Conservation (phyloP, 2,888 invertebrate species). For the Teleiodes luculella region DNA sequence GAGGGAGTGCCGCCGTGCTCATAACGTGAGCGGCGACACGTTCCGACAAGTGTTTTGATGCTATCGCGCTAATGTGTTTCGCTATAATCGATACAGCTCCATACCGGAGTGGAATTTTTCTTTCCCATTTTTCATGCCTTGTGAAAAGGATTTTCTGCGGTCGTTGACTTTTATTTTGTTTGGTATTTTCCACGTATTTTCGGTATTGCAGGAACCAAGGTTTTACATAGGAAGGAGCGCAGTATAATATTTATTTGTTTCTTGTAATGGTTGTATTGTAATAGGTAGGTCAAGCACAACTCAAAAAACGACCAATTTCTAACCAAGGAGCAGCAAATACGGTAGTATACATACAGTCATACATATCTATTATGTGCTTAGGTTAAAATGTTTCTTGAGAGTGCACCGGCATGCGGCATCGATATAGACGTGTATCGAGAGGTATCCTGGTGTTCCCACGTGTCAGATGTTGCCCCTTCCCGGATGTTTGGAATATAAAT, state of each 20-base stretch:
- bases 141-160: slow-evolving; percentile 30
- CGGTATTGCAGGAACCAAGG: no score
- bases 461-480: slow-evolving; percentile 27
- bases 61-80: slow-evolving; percentile 60
- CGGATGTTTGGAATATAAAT: slow-evolving; percentile 38
- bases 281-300: no score
- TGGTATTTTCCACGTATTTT: no score
- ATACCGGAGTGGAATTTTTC: slow-evolving; percentile 34
- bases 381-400: background rate
- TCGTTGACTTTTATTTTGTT: no score
- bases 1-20: slow-evolving; percentile 33
- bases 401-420: background rate
- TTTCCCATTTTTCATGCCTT: slow-evolving; percentile 15
- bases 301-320: no score
- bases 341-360: no score
- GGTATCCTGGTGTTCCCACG: slow-evolving; percentile 37
- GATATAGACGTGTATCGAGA: background rate
- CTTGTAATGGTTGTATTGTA: no score
- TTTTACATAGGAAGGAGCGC: no score
- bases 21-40: slow-evolving; percentile 49
- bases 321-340: no score
- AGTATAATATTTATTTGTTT: no score
- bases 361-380: background rate
- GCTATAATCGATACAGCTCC: slow-evolving; percentile 51
- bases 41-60: slow-evolving; percentile 58